A percentile compares a stretch with the other conserved stretches of the same genome.
phyloP scores from a whole-genome alignment of 30 jellyfish, hydroid and myxozoan species.

The Turritopsis rubra region DNA sequence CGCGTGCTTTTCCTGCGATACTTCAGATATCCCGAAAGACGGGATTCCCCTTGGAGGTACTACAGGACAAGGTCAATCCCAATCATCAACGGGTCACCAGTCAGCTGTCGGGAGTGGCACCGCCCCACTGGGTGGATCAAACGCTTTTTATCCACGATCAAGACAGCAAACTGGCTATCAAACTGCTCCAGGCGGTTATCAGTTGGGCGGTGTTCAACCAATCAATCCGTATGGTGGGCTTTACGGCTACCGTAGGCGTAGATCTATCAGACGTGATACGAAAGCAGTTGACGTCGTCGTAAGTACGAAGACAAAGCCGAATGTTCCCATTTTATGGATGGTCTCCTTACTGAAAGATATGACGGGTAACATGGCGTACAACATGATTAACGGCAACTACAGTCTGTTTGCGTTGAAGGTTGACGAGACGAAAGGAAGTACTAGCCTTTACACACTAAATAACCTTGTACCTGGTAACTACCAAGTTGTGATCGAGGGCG shows the following conservation, averaged over 20 bases:
- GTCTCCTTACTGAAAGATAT: conserved; percentile 16
- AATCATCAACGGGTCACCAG: conserved; percentile 17
- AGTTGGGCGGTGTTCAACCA: conserved; percentile 7
- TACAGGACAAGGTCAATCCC: neutral
- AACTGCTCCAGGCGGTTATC: neutral
- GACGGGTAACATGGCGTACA: conserved; percentile 14
- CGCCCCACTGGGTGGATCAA: conserved; percentile 18
- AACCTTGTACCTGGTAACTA: conserved; percentile 12
- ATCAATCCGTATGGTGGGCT: neutral
- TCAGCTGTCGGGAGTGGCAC: conserved; percentile 13
- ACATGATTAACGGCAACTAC: conserved; percentile 9
- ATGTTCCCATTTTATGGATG: neutral
- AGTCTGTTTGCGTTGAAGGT: conserved; percentile 5
- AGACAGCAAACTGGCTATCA: neutral
- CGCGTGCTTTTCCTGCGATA: conserved; percentile 74
- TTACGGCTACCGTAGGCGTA: conserved; percentile 14
- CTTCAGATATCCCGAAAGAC: conserved; percentile 48
- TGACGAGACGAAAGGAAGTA: conserved; percentile 10
- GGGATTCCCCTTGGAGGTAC: conserved; percentile 42
- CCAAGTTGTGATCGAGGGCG: conserved; percentile 15
- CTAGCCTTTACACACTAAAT: neutral
- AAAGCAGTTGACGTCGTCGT: conserved; percentile 12
- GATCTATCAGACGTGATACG: conserved; percentile 10
- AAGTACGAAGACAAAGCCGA: neutral
- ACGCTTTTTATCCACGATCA: neutral